Conservation (phyloP, 1,140 invertebrate species). For the Sycobia sp. region DNA sequence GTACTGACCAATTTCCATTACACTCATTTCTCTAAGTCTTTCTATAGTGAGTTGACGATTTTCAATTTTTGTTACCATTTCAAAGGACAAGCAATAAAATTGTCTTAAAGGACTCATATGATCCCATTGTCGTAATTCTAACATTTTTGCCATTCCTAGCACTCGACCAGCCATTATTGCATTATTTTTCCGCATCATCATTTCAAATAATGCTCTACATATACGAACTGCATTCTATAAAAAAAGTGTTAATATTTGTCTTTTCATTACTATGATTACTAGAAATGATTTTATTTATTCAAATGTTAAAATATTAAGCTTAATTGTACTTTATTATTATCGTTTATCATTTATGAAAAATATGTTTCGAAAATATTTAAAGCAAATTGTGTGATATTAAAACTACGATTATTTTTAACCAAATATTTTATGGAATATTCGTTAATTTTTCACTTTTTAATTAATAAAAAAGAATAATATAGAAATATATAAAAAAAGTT, state of each 20-base stretch:
- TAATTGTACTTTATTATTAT: too few relatives aligned
- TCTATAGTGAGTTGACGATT: constrained; percentile 74
- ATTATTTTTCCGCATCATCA: constrained; percentile 87
- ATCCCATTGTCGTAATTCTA: constrained; percentile 89
- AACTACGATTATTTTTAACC: too few relatives aligned
- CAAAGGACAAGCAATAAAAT: constrained; percentile 78
- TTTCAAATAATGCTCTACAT: constrained; percentile 91
- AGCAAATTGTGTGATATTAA: too few relatives aligned
- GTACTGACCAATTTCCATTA: constrained; percentile 78
- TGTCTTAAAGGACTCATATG: constrained; percentile 86
- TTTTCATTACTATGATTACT: too few relatives aligned
- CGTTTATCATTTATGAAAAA: not conserved
- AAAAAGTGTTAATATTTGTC: constrained; percentile 24
- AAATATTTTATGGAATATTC: too few relatives aligned
- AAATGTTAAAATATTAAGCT: not conserved
- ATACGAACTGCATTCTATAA: constrained; percentile 88
- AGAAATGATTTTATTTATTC: too few relatives aligned
- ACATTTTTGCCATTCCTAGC: constrained; percentile 84
- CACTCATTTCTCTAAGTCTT: constrained; percentile 82
- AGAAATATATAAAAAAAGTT: constrained; percentile 6
- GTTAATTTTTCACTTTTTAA: too few relatives aligned
- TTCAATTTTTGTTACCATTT: constrained; percentile 85
- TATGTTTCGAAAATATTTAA: too few relatives aligned
- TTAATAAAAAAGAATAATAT: too few relatives aligned
- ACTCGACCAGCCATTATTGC: constrained; percentile 84